Evolutionary conservation across 2,888 invertebrate species (phyloP), one percentile per base, ranked within the genome.

Genomic region (Chrysolina haemoptera): DNA sequence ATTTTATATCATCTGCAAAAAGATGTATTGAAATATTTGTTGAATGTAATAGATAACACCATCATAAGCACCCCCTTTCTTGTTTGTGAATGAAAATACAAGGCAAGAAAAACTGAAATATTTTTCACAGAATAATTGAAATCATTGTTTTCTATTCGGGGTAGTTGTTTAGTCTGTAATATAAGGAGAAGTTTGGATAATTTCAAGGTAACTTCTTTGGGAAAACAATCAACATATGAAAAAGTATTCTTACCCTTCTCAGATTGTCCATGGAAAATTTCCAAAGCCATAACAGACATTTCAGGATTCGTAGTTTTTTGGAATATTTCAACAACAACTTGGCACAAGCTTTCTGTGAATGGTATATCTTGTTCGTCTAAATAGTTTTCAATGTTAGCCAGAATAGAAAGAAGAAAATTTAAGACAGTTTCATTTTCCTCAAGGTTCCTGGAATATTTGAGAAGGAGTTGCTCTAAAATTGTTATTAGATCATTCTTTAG

Each of bases 211-310:
- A 35, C 8, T 6, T 6, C 35, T 35, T 6, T 8, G 0, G 35
- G 8, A 35, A 35, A 35, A 35, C n/a, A n/a, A n/a, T n/a, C n/a
- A 27, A 27, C 35, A 35, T 6, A 50, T 18, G 8, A 50, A 50
- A 3, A 50, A 50, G n/a, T 12, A 50, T 16, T 27, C 53, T 88
- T 88, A 93, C 94, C 93, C 89, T 93, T 92, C 86, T 94, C 95
- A 66, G 94, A 93, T 86, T 95, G 94, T 73, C 91, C 90, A 85
- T 94, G 93, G 79, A 95, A 89, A 82, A 94, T 90, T 83, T 95
- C 95, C 79, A 96, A 89, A 87, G 94, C 94, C 84, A 94, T 88
- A 85, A 94, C 93, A 6, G 93, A 94, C 78, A 95, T 90, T 84
- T 94, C 94, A 40, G 93, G 90, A 84, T 92, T 93, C 22, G 91